These are phyloP conservation scores for Lordiphosa mommai DNA, from an alignment of 1,140 invertebrate species.

Conservation along the genomic window DNA sequence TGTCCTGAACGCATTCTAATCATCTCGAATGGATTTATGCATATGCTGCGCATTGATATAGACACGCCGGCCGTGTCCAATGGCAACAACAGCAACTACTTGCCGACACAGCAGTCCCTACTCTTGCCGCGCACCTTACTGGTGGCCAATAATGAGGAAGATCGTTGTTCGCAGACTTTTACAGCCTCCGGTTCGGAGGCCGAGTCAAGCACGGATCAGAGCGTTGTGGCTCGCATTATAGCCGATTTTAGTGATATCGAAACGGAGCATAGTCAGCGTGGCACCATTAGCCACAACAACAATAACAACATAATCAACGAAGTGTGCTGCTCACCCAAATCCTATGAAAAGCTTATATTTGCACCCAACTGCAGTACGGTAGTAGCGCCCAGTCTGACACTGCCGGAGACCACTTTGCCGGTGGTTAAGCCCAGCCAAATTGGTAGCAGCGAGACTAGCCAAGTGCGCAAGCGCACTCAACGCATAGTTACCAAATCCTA, in stretches of 20 bases:
- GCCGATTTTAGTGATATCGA: conserved; percentile 78
- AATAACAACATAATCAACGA: conserved; percentile 20
- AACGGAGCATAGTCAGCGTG: conserved; percentile 54
- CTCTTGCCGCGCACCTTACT: conserved; percentile 37
- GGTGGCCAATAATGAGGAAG: conserved; percentile 36
- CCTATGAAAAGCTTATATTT: conserved; percentile 52
- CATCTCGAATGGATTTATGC: conserved; percentile 76
- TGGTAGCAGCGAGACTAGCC: conserved; percentile 41
- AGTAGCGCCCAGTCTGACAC: conserved; percentile 15
- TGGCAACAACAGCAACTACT: conserved; percentile 18
- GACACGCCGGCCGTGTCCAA: conserved; percentile 50
- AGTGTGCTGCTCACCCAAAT: conserved; percentile 20
- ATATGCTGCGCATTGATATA: conserved; percentile 74
- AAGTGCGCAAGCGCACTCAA: conserved; percentile 58
- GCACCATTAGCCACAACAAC: conserved; percentile 21
- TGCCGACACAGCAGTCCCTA: conserved; percentile 32
- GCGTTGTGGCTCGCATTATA: conserved; percentile 74
- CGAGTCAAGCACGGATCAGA: conserved; percentile 61
- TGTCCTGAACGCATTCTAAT: conserved; percentile 75
- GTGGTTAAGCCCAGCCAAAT: conserved; percentile 27
- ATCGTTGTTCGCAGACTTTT: conserved; percentile 43
- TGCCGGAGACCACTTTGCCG: conserved; percentile 50
- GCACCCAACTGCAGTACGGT: conserved; percentile 39
- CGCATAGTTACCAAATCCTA: conserved; percentile 74
- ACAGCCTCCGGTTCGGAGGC: conserved; percentile 44